phyloP scores from a whole-genome alignment of 2,888 invertebrate species.

The Cryptophagus acutangulus region DNA sequence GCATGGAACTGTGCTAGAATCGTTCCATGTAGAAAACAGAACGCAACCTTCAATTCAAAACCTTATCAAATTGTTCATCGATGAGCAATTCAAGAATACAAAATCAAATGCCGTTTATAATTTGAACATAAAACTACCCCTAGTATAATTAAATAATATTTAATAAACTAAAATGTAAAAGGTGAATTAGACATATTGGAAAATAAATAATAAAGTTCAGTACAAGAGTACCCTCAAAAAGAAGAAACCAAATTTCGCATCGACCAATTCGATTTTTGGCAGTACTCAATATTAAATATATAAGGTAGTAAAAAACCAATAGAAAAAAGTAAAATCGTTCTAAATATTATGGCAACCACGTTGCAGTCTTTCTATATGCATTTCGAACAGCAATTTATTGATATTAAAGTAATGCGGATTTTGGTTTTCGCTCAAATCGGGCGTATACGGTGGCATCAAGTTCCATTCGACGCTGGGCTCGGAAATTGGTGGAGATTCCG shows the following conservation, averaged over 20 bases:
- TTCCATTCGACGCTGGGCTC: constrained; percentile 41
- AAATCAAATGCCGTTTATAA: too few species aligned
- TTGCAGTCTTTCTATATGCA: constrained; percentile 75
- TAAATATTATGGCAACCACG: constrained; percentile 47
- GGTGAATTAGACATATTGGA: neutral
- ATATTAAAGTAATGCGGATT: constrained; percentile 83
- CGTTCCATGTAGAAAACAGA: too few species aligned
- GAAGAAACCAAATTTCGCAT: too few species aligned
- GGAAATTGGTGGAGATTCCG: constrained; percentile 41
- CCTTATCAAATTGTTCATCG: too few species aligned
- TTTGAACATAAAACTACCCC: too few species aligned
- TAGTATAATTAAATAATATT: too few species aligned
- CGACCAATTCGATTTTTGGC: too few species aligned
- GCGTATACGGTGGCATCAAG: constrained; percentile 58
- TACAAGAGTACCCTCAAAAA: too few species aligned
- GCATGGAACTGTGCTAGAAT: too few species aligned
- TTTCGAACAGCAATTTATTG: constrained; percentile 80
- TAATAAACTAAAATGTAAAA: neutral
- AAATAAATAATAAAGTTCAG: constrained; percentile 2
- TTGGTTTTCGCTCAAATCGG: constrained; percentile 68
- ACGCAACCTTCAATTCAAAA: too few species aligned
- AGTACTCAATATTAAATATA: too few species aligned
- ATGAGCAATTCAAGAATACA: too few species aligned
- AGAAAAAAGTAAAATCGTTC: constrained; percentile 4
- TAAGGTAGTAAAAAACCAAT: neutral